Base-by-base conservation (phyloP, 2,797 vertebrate genomes). In the Microchirus variegatus region DNA sequence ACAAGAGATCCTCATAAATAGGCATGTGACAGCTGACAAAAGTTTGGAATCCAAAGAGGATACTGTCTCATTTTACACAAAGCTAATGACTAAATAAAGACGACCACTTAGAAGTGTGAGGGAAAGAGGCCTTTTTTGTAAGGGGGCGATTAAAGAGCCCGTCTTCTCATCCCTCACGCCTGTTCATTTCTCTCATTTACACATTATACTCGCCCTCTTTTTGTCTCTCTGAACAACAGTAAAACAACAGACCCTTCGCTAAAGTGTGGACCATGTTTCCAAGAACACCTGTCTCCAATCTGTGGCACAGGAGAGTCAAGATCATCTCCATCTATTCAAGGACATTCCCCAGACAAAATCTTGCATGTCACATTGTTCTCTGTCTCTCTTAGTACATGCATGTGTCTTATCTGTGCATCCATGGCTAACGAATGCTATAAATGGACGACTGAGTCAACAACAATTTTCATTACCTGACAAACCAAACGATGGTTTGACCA, bases 41-140 rank as follows among this genome's bases (percentile, higher is more conserved):
- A 84, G 73, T 51, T 43, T 67, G 63, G 81, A 63, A 75, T 84
- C 72, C 71, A 70, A 67, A 81, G 73, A 83, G 73, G 72, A 82
- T 74, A 83, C 67, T 60, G 70, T 86, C 81, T 86, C 81, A 73
- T 85, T 80, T 85, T 76, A 84, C 79, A 87, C 83, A 90, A 90
- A 86, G 83, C 85, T 88, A 90, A 92, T 78, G 80, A 82, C 83
- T 84, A 81, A 78, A 88, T 88, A 82, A 88, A 90, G 85, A 90
- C 74, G 15, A 59, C 57, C 73, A 84, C 83, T 83, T 68, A 67
- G 67, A 74, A 79, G 63, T 73, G 57, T 43, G 78, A 77, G 31
- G 64, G 38, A 75, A 63, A 61, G 53, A 56, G 46, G 70, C 57
- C 51, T 62, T 35, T 64, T 76, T 52, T 0, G 53, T n/a, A n/a